Conservation (phyloP, 2,888 invertebrate genomes). For the Sphaeridia pumilis region DNA sequence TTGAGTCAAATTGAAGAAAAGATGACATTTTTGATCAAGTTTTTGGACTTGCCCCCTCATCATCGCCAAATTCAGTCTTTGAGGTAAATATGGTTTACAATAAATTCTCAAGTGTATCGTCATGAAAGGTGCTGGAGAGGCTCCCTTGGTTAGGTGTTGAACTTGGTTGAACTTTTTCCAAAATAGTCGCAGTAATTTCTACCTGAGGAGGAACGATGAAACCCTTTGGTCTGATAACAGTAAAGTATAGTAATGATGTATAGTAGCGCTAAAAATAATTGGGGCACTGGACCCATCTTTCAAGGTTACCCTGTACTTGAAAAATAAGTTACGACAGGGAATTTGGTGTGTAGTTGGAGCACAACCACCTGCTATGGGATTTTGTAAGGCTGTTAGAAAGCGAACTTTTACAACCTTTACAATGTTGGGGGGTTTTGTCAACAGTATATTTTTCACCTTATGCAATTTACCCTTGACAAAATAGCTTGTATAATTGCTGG, state of each 20-base stretch:
- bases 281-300: neutral
- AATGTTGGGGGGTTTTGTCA: no score
- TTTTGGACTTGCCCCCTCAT: conserved; percentile 78
- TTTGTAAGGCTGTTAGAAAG: neutral
- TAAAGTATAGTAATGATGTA: neutral
- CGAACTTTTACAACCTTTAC: neutral
- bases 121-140: neutral
- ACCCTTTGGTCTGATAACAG: no score
- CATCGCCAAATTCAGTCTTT: conserved; percentile 67
- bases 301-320: neutral
- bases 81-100: conserved; percentile 43
- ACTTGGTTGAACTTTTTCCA: no score
- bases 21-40: conserved; percentile 72
- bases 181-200: no score
- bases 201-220: no score
- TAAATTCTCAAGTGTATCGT: no score
- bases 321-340: neutral
- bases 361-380: no score
- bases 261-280: neutral
- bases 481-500: no score
- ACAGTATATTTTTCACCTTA: no score
- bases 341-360: neutral
- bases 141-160: no score
- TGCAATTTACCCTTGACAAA: no score
- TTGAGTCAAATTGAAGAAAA: conserved; percentile 66